A percentile compares a stretch with the other conserved stretches of the same genome.
These are phyloP conservation scores for Hemistola chrysoprasaria DNA, from an alignment of 2,888 invertebrate species.

Conservation along the genomic window DNA sequence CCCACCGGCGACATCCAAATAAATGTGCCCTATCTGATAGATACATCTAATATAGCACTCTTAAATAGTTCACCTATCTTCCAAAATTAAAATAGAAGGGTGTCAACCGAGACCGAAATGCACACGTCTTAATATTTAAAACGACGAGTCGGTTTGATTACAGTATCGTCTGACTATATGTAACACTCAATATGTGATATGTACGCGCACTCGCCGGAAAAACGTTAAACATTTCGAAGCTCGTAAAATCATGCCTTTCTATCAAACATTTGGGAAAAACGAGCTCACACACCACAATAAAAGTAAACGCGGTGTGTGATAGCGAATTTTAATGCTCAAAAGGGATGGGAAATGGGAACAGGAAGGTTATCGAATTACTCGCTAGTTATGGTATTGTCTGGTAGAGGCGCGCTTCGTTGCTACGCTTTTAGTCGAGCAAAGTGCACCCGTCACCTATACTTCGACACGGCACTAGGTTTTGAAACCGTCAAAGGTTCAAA, in stretches of 20 bases:
- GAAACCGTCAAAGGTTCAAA: constrained; percentile 56
- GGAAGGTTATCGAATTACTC: constrained; percentile 11
- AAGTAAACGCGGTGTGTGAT: constrained; percentile 2
- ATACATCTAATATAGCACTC: neutral
- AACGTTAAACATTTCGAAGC: constrained; percentile 5
- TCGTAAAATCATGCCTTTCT: constrained; percentile 3
- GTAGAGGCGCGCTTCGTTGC: constrained; percentile 7
- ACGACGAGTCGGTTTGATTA: constrained; percentile 4
- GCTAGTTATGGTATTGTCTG: too few relatives aligned
- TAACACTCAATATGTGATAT: constrained; percentile 12
- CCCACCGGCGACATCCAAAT: constrained; percentile 26
- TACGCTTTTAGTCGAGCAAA: constrained; percentile 23
- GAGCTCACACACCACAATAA: constrained; percentile 1
- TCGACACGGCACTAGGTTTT: constrained; percentile 18
- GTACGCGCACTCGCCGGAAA: constrained; percentile 2
- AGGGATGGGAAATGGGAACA: constrained; percentile 2
- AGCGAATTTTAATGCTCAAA: constrained; percentile 7
- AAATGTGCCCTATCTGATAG: constrained; percentile 21
- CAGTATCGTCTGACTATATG: constrained; percentile 7
- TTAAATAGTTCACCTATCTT: too few relatives aligned
- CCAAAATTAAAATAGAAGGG: too few relatives aligned
- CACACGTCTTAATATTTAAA: neutral
- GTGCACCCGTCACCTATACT: constrained; percentile 14
- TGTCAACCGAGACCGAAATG: neutral
- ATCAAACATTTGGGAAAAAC: constrained; percentile 6